Conservation (phyloP, 2,888 invertebrate genomes). For the Cistogaster globosa region DNA sequence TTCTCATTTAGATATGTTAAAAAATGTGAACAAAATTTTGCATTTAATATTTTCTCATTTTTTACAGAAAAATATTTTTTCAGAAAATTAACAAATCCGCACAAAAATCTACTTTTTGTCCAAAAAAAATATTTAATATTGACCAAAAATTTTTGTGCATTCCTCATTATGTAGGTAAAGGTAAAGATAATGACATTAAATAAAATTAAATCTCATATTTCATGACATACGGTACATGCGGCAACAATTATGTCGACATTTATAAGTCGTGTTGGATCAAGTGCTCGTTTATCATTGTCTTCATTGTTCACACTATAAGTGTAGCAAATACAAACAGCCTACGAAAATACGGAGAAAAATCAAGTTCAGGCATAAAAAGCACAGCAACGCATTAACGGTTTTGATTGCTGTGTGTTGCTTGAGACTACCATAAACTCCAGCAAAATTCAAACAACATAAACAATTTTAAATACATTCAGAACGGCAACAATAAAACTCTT, state of each 20-base stretch:
- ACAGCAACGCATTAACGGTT: slow-evolving; percentile 33
- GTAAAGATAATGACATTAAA: slow-evolving; percentile 62
- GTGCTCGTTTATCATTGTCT: slow-evolving; percentile 69
- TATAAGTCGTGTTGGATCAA: slow-evolving; percentile 72
- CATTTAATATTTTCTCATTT: too few species aligned
- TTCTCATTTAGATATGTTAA: too few species aligned
- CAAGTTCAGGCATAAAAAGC: too few species aligned
- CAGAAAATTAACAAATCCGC: too few species aligned
- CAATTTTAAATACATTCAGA: too few species aligned
- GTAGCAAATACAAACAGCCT: background rate
- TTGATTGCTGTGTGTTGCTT: slow-evolving; percentile 59
- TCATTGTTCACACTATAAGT: slow-evolving; percentile 42
- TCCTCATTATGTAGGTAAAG: background rate
- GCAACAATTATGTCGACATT: slow-evolving; percentile 71
- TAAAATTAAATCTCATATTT: slow-evolving; percentile 70
- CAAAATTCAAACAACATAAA: too few species aligned
- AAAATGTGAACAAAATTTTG: too few species aligned
- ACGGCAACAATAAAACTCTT: slow-evolving; percentile 51
- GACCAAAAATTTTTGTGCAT: background rate
- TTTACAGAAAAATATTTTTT: too few species aligned
- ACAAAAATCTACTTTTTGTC: too few species aligned
- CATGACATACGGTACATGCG: slow-evolving; percentile 67
- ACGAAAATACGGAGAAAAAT: too few species aligned
- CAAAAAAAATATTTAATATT: too few species aligned
- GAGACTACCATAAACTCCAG: slow-evolving; percentile 48